Base-by-base conservation (phyloP, 2,797 vertebrate species). In the Coccyzus lansbergi region DNA sequence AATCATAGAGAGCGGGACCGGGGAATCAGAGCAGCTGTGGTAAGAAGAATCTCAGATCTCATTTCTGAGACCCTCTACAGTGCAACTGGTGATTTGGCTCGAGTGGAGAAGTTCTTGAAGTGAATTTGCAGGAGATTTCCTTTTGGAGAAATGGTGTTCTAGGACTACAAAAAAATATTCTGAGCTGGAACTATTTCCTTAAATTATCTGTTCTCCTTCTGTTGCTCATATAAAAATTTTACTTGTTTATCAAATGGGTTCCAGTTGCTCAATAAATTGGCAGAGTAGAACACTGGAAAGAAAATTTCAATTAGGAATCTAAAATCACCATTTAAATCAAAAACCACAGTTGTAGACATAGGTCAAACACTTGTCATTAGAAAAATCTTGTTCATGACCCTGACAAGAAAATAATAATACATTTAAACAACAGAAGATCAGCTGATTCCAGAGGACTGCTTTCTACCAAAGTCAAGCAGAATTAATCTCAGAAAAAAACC, bases 311-410 rank as follows among this genome's bases (percentile, higher is more conserved):
- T 26, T 44, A 51, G 36, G 25, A 69, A 44, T 59, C 7, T 68
- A 55, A 83, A 77, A 62, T 48, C 13, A 52, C 1, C 4, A 24
- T 65, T 92, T 77, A 59, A 87, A 85, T 22, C 13, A 12, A 31
- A 65, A 68, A 60, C 59, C 12, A 0, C 17, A 62, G 3, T 4
- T 63, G 18, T 18, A 3, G 9, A 10, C 71, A 9, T 4, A 75
- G 17, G 0, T 58, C 10, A n/a, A 74, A 7, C 10, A 65, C 56
- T 89, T 86, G 40, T 63, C 26, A 46, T 6, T 11, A 34, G 19
- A 58, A 53, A 5, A 63, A 10, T 58, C 33, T 83, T 83, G 10
- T 7, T 60, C 14, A 12, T 81, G 40, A 42, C 5, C 6, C 24
- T 68, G 28, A 38, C 12, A 80, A 52, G 28, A 56, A 56, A 31